These are phyloP conservation scores for Leucozona laternaria DNA, from an alignment of 2,888 invertebrate species.

Conservation along the genomic window DNA sequence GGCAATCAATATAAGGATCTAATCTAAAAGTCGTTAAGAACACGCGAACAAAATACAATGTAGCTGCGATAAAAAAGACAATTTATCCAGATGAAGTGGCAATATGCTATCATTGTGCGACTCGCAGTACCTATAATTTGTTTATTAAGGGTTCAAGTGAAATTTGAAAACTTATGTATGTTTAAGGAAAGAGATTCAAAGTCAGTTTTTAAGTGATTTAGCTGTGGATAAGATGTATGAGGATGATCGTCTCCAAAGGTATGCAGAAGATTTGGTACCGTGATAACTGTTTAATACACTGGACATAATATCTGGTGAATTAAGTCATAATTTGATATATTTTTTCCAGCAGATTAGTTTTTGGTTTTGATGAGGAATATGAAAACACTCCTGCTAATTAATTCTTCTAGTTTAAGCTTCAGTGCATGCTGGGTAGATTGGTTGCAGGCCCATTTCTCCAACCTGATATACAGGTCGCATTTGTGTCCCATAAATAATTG, in stretches of 20 bases:
- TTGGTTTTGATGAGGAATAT: no score
- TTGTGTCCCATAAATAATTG: no score
- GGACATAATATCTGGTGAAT: background rate
- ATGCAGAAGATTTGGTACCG: background rate
- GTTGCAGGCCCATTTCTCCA: no score
- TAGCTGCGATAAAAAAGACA: background rate
- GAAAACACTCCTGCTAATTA: no score
- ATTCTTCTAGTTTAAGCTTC: no score
- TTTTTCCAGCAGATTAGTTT: no score
- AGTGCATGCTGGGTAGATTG: no score
- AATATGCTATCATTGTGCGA: slow-evolving; percentile 40
- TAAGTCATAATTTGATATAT: background rate
- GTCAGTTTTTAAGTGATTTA: background rate
- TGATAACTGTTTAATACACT: background rate
- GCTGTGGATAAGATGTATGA: background rate
- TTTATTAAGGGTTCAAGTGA: background rate
- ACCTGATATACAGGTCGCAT: no score
- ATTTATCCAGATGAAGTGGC: slow-evolving; percentile 45
- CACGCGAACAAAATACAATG: slow-evolving; percentile 9
- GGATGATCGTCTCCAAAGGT: background rate
- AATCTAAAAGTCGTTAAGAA: slow-evolving; percentile 1
- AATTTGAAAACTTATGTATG: background rate
- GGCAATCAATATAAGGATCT: slow-evolving; percentile 37
- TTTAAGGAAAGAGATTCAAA: background rate
- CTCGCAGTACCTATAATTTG: background rate